phyloP scores from a whole-genome alignment of 2,113 vertebrate species.

The Perognathus longimembris region DNA sequence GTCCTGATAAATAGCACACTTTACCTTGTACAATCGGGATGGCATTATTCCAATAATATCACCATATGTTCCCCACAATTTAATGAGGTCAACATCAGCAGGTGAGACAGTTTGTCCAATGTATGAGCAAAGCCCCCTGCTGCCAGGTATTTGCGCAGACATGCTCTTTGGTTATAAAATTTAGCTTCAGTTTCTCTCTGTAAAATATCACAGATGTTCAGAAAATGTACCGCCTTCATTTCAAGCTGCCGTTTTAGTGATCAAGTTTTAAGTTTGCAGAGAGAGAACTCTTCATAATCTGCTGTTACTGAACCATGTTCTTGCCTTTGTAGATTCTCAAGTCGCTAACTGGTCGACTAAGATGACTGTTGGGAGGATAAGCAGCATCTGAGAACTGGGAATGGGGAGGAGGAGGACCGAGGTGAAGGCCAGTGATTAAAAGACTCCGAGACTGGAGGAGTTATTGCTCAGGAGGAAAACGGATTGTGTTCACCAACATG shows the following conservation, averaged over 20 bases:
- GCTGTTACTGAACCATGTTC: background rate
- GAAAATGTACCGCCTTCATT: background rate
- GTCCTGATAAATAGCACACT: no score
- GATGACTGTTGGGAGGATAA: background rate
- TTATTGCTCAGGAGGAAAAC: fast-evolving
- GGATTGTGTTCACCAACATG: background rate
- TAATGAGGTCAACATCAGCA: background rate
- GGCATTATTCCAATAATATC: background rate
- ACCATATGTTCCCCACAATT: background rate
- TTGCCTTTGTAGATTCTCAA: background rate
- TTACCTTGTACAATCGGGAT: background rate
- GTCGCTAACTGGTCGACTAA: background rate
- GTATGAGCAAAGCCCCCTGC: background rate
- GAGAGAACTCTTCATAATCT: background rate
- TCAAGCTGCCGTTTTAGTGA: background rate
- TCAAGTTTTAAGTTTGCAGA: background rate
- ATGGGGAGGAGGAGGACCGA: background rate
- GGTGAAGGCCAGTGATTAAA: background rate
- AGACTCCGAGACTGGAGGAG: fast-evolving
- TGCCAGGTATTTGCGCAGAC: conserved; percentile 4
- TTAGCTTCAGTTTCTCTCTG: background rate
- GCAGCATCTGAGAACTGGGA: background rate
- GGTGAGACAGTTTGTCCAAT: background rate
- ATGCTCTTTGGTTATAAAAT: background rate
- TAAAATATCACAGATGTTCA: background rate